These are phyloP conservation scores for Nestor notabilis DNA, from an alignment of 2,113 vertebrate genomes.

Conservation along the genomic window DNA sequence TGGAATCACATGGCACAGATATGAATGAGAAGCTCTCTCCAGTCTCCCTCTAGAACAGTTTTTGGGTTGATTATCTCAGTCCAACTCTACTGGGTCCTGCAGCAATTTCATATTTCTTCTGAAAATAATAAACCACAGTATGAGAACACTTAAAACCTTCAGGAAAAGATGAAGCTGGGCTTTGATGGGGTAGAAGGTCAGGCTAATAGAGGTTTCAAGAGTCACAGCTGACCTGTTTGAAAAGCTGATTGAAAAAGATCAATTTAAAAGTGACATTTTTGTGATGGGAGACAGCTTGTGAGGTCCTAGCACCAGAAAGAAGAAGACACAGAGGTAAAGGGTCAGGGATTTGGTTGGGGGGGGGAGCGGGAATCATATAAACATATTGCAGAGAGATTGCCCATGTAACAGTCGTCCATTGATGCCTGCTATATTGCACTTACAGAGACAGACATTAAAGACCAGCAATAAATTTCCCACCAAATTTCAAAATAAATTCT, in stretches of 20 bases:
- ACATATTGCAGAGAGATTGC: not conserved
- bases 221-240: not conserved
- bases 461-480: not conserved
- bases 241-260: not conserved
- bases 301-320: not conserved
- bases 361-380: too few relatives aligned
- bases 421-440: not conserved
- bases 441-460: not conserved
- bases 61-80: not conserved
- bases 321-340: not conserved
- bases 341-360: not conserved
- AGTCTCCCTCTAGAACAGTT: not conserved
- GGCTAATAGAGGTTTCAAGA: not conserved
- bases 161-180: not conserved
- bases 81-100: not conserved
- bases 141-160: not conserved
- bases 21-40: not conserved
- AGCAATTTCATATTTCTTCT: not conserved
- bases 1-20: not conserved
- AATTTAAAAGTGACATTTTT: not conserved
- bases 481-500: not conserved
- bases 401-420: fast-evolving
- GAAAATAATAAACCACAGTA: not conserved
- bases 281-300: not conserved
- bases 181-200: not conserved